These are phyloP conservation scores for Cheilosia urbana DNA, from an alignment of 2,888 invertebrate genomes.

Conservation along the genomic window DNA sequence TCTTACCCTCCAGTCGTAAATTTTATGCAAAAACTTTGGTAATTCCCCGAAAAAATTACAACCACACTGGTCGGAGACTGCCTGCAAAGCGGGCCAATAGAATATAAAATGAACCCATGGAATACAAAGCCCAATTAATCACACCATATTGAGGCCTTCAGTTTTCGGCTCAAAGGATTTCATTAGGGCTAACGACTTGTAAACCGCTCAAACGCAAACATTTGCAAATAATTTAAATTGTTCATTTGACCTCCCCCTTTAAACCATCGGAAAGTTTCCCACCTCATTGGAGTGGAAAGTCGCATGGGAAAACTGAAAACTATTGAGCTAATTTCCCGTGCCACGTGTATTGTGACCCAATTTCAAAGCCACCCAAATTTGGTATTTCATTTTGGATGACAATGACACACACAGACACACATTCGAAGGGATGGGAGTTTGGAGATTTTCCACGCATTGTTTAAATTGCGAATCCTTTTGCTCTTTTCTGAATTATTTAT, in stretches of 20 bases:
- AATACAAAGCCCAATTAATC: slow-evolving; percentile 60
- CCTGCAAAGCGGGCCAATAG: slow-evolving; percentile 19
- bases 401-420: slow-evolving; percentile 13
- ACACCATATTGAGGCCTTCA: slow-evolving; percentile 23
- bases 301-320: slow-evolving; percentile 64
- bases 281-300: slow-evolving; percentile 2
- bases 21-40: slow-evolving; percentile 61
- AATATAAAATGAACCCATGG: not conserved
- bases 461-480: slow-evolving; percentile 56
- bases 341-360: slow-evolving; percentile 29
- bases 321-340: slow-evolving; percentile 55
- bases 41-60: slow-evolving; percentile 47
- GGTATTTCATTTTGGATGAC: slow-evolving; percentile 33
- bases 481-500: slow-evolving; percentile 67
- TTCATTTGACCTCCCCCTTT: slow-evolving; percentile 31
- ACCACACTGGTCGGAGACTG: slow-evolving; percentile 11
- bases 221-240: slow-evolving; percentile 64
- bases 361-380: slow-evolving; percentile 15
- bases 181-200: slow-evolving; percentile 45
- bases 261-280: slow-evolving; percentile 24
- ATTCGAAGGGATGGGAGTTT: slow-evolving; percentile 3
- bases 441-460: slow-evolving; percentile 58
- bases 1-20: slow-evolving; percentile 39
- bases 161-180: slow-evolving; percentile 21
- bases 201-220: slow-evolving; percentile 38